Evolutionary conservation across 1,140 invertebrate species (phyloP), one percentile per base, ranked within the genome.

Genomic region (Globodera ellingtonae): DNA sequence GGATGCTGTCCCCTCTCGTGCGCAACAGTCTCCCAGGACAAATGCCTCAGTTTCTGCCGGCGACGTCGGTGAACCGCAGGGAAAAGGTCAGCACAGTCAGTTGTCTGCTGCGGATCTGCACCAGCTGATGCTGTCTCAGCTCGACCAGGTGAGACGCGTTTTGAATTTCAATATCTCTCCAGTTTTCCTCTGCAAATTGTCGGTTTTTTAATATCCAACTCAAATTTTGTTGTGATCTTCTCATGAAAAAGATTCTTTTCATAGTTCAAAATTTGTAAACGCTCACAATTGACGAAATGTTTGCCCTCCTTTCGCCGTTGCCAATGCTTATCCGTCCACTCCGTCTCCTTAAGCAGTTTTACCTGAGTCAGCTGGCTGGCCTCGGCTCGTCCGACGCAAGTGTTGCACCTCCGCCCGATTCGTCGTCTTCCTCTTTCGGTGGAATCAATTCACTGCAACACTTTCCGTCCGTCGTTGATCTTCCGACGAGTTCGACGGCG

Each of bases 81-180:
- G 10, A 62, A 62, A 62, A 76, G 50, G 59, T 3, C 75, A 76
- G 21, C 50, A 66, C 4, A 44, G 67, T 24, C 62, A 44, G 15
- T 24, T 76, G 21, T 67, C 75, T 24, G 75, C 75, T 46, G 75
- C 75, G 21, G 75, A 76, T 69, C 67, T 76, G 21, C 75, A 76
- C 48, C 75, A 76, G 35, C 47, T 59, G 62, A 76, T 76, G 75
- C 59, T 76, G 47, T 35, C 56, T 18, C 75, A 76, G 46, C n/a
- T 76, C 6, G 75, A 76, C 67, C 75, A 76, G 75, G 75, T 48
- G 15, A 21, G 59, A 56, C 10, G 47, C 1, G 3, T 18, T 71
- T 71, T 1, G 69, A n/a, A 9, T 46, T 24, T n/a, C 52, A 24
- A 24, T 24, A 24, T 24, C 24, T 24, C 24, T 24, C 24, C 24